Conservation (phyloP, 2,113 vertebrate species). For the Leptodactylus fuscus region DNA sequence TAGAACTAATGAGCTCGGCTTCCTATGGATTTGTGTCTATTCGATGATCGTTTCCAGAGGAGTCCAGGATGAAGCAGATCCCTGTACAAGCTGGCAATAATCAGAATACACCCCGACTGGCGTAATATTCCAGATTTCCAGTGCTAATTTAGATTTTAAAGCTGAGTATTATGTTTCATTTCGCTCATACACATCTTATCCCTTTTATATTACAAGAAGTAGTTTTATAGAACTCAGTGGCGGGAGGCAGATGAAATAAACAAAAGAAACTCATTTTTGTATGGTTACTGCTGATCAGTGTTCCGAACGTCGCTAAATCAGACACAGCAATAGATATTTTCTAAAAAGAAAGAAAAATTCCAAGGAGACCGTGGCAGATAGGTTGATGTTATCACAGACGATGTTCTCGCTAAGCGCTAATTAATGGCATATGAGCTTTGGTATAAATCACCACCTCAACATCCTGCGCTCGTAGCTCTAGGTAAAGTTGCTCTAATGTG, state of each 20-base stretch:
- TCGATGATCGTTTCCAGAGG: slow-evolving; percentile 53
- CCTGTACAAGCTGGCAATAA: slow-evolving; percentile 26
- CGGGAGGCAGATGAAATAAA: neutral
- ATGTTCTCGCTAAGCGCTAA: neutral
- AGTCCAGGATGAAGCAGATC: slow-evolving; percentile 26
- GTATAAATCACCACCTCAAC: neutral
- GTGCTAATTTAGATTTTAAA: slow-evolving; percentile 27
- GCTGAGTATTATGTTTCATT: slow-evolving; percentile 2
- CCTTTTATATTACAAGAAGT: neutral
- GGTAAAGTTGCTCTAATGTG: neutral
- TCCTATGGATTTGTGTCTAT: slow-evolving; percentile 54
- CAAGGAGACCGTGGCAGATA: neutral
- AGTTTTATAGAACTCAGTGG: neutral
- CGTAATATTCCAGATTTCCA: slow-evolving; percentile 39
- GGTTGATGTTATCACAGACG: neutral
- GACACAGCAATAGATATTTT: neutral
- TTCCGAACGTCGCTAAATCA: neutral
- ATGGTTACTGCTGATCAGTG: neutral
- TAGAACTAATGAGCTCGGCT: slow-evolving; percentile 48
- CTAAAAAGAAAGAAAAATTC: neutral
- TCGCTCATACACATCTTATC: neutral
- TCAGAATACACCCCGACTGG: neutral
- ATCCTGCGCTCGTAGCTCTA: neutral
- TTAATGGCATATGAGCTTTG: neutral
- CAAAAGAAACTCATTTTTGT: neutral